Percentiles rank a stretch among this genome's conserved stretches.
These are phyloP conservation scores for Drosophila funebris DNA, from an alignment of 1,140 invertebrate species.

Conservation along the genomic window DNA sequence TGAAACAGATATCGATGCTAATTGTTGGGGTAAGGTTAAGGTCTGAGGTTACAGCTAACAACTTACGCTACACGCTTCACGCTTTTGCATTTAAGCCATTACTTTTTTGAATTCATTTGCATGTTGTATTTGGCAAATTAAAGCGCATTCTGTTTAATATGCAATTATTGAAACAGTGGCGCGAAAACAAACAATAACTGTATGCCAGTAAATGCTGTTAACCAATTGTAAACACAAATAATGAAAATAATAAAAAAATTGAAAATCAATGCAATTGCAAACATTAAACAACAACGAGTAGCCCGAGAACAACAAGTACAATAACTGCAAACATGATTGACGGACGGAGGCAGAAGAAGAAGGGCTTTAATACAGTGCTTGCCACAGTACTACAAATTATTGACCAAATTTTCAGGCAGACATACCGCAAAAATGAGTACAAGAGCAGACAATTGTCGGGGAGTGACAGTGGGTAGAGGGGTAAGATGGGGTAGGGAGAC, in stretches of 20 bases:
- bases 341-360: not conserved
- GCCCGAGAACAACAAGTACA: not conserved
- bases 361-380: not conserved
- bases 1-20: conserved; percentile 4
- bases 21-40: not conserved
- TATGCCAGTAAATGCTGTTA: conserved; percentile 25
- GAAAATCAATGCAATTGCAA: conserved; percentile 75
- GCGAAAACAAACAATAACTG: conserved; percentile 28
- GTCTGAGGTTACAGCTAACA: not conserved
- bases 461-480: not conserved
- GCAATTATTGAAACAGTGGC: conserved; percentile 41
- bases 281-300: conserved; percentile 50
- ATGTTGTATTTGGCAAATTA: conserved; percentile 6
- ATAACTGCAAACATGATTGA: conserved; percentile 64
- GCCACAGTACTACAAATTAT: conserved; percentile 63
- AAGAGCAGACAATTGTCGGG: conserved; percentile 69
- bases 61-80: not conserved
- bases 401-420: conserved; percentile 78
- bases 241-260: conserved; percentile 55
- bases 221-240: conserved; percentile 64
- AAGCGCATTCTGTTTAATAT: conserved; percentile 27
- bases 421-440: conserved; percentile 71
- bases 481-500: not conserved
- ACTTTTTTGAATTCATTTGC: not conserved
- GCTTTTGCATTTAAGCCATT: not conserved